Conservation (phyloP, 2,888 invertebrate species). For the Caenorhabditis auriculariae region DNA sequence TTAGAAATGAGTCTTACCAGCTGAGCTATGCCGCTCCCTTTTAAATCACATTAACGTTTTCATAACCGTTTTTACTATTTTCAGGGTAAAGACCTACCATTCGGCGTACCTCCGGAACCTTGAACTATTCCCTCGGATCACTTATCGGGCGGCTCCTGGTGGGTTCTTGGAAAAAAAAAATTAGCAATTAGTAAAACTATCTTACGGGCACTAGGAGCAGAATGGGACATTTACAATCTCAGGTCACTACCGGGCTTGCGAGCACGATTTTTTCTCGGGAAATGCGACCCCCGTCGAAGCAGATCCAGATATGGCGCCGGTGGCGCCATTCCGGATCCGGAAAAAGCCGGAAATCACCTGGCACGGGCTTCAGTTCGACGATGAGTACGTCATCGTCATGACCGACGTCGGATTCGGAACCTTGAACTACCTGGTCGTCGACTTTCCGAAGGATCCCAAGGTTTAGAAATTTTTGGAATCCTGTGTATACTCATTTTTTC, state of each 20-base stretch:
- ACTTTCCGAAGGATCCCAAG: slow-evolving; percentile 54
- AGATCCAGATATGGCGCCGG: slow-evolving; percentile 53
- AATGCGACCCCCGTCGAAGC: slow-evolving; percentile 34
- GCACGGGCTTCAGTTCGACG: slow-evolving; percentile 37
- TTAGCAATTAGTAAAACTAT: background rate
- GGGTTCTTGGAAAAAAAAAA: too few species aligned
- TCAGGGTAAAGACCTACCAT: slow-evolving; percentile 58
- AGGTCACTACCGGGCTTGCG: slow-evolving; percentile 62
- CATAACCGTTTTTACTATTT: too few species aligned
- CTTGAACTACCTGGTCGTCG: slow-evolving; percentile 53
- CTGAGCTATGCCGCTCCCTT: too few species aligned
- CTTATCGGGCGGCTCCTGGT: slow-evolving; percentile 48
- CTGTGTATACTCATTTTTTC: too few species aligned
- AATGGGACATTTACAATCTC: slow-evolving; percentile 1
- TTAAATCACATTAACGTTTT: too few species aligned
- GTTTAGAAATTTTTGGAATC: too few species aligned
- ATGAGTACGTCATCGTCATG: slow-evolving; percentile 41
- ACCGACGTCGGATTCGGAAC: slow-evolving; percentile 60
- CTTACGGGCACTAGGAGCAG: background rate
- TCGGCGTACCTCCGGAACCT: slow-evolving; percentile 55
- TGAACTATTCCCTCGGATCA: slow-evolving; percentile 53
- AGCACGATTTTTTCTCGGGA: slow-evolving; percentile 50
- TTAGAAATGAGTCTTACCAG: too few species aligned
- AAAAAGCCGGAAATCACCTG: slow-evolving; percentile 46
- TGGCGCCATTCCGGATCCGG: slow-evolving; percentile 52